Conservation (phyloP, 2,888 invertebrate species). For the Diplolepis rosae region DNA sequence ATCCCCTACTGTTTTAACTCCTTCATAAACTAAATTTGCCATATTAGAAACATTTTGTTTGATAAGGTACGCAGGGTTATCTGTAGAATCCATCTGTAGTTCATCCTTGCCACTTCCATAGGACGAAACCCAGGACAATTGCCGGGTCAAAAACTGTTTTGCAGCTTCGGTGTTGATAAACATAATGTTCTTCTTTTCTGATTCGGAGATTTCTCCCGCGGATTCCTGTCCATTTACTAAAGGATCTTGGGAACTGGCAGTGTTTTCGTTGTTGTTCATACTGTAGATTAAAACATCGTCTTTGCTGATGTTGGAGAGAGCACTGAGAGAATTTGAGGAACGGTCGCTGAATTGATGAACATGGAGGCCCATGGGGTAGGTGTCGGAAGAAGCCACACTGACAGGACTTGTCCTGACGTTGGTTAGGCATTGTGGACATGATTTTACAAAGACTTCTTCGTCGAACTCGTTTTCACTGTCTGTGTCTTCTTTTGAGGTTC, state of each 20-base stretch:
- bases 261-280: conserved; percentile 6
- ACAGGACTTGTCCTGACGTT: conserved; percentile 61
- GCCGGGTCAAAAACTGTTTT: conserved; percentile 83
- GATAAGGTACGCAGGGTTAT: conserved; percentile 81
- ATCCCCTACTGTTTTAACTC: conserved; percentile 84
- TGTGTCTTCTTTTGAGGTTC: conserved; percentile 71
- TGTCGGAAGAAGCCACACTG: conserved; percentile 78
- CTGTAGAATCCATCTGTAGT: conserved; percentile 80
- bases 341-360: conserved; percentile 77
- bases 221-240: conserved; percentile 35
- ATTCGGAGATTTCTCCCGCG: conserved; percentile 44
- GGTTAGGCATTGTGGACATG: conserved; percentile 78
- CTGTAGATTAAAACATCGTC: conserved; percentile 65
- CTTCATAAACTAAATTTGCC: conserved; percentile 84
- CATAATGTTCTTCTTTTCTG: conserved; percentile 78
- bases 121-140: conserved; percentile 82
- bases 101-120: conserved; percentile 79
- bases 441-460: conserved; percentile 80
- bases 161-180: conserved; percentile 88
- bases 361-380: conserved; percentile 79
- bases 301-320: conserved; percentile 72
- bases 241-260: conserved; percentile 58
- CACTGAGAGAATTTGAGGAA: conserved; percentile 77
- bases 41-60: conserved; percentile 85
- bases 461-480: conserved; percentile 78